These are phyloP conservation scores for Atherinosoma microstoma DNA, from an alignment of 2,797 vertebrate genomes.

Conservation along the genomic window DNA sequence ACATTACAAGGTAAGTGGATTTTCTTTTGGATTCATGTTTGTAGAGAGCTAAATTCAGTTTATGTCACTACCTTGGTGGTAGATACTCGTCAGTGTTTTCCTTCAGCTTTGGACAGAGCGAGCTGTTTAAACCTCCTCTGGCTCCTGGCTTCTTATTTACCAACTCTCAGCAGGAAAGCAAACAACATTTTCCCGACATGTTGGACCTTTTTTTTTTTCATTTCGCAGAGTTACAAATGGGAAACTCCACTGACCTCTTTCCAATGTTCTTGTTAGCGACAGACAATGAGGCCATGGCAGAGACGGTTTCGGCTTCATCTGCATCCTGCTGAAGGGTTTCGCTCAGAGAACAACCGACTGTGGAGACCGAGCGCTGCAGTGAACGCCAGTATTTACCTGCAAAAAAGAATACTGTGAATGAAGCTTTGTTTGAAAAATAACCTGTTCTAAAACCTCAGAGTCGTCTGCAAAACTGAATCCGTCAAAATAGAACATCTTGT, in stretches of 20 bases:
- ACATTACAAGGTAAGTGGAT: background rate
- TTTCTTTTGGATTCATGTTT: background rate
- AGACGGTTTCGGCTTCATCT: slow-evolving; percentile 95
- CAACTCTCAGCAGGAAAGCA: background rate
- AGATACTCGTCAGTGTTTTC: background rate
- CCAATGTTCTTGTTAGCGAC: slow-evolving; percentile 91
- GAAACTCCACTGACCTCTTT: slow-evolving; percentile 84
- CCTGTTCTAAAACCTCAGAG: background rate
- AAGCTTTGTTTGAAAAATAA: background rate
- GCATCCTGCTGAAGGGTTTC: slow-evolving; percentile 91
- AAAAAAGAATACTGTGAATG: background rate
- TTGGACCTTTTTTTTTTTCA: background rate
- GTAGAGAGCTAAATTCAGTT: background rate
- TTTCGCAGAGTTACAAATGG: background rate
- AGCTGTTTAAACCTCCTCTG: background rate
- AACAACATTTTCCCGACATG: background rate
- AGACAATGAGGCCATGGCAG: slow-evolving; percentile 96
- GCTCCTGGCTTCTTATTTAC: background rate
- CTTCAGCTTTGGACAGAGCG: background rate
- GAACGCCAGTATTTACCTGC: slow-evolving; percentile 96
- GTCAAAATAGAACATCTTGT: too few species aligned
- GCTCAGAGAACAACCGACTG: slow-evolving; percentile 88
- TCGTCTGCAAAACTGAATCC: background rate
- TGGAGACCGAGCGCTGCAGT: slow-evolving; percentile 87
- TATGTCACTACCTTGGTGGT: background rate